Percentiles rank a stretch among this genome's conserved stretches.
phyloP scores from a whole-genome alignment of 2,888 invertebrate genomes.

The Cephonodes hylas region DNA sequence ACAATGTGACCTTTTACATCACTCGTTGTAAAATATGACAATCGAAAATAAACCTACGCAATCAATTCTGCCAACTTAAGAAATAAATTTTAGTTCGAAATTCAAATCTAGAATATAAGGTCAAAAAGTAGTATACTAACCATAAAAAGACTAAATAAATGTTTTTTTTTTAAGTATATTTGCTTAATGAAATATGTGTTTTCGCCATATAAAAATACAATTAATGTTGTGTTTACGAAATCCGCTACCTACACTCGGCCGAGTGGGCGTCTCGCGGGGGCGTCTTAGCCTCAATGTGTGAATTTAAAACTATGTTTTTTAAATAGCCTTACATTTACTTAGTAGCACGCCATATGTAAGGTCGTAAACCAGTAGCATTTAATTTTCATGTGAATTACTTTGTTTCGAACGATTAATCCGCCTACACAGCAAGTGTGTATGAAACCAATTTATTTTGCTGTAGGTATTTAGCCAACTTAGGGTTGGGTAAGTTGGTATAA shows the following conservation, averaged over 20 bases:
- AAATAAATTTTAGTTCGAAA: neutral
- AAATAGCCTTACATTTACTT: neutral
- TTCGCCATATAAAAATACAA: conserved; percentile 5
- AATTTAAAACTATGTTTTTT: conserved; percentile 3
- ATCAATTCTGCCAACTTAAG: neutral
- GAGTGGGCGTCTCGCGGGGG: neutral
- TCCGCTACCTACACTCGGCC: conserved; percentile 9
- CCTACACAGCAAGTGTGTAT: neutral
- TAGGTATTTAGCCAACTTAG: too few species aligned
- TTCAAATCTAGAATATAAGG: neutral
- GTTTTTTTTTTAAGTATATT: neutral
- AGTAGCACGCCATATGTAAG: neutral
- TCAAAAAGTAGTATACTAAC: neutral
- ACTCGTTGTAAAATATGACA: neutral
- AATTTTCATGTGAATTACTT: too few species aligned
- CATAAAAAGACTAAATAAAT: neutral
- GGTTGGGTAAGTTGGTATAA: too few species aligned
- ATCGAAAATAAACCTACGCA: neutral
- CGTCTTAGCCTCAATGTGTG: neutral
- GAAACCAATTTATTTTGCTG: neutral
- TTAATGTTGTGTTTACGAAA: neutral
- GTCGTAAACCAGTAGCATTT: too few species aligned
- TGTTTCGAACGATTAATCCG: neutral
- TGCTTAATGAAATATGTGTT: neutral
- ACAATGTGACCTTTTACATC: too few species aligned